Evolutionary conservation across 2,797 vertebrate species (phyloP).

Genomic region (Sebastes diaconus): DNA sequence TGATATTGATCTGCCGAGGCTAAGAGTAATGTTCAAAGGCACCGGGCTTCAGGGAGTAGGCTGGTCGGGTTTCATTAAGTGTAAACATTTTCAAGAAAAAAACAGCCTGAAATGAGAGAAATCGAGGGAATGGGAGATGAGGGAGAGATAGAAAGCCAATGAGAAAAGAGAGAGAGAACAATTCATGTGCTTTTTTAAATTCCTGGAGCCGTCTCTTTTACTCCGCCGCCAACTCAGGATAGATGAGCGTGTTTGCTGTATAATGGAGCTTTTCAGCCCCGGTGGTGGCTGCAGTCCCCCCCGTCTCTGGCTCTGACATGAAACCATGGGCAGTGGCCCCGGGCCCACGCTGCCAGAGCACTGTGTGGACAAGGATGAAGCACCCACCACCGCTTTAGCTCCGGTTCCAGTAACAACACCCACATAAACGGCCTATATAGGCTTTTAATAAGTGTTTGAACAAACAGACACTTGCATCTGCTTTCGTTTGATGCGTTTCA

Average conservation of each 20-base stretch:
- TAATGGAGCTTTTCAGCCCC: conserved; percentile 55
- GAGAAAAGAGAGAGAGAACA: conserved; percentile 35
- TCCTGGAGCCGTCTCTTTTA: conserved; percentile 51
- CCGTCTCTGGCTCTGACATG: conserved; percentile 63
- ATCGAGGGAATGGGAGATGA: conserved; percentile 35
- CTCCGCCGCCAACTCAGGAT: conserved; percentile 50
- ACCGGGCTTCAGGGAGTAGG: conserved; percentile 47
- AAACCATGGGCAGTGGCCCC: conserved; percentile 57
- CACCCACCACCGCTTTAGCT: conserved; percentile 32
- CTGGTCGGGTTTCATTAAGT: conserved; percentile 61
- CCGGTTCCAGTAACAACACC: conserved; percentile 57
- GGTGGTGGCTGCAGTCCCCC: conserved; percentile 41
- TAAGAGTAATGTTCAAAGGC: conserved; percentile 70
- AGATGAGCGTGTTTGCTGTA: conserved; percentile 50
- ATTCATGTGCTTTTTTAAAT: conserved; percentile 19
- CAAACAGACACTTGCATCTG: conserved; percentile 50
- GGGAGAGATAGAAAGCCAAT: conserved; percentile 24
- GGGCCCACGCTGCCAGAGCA: conserved; percentile 48
- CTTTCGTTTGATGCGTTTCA: conserved; percentile 60
- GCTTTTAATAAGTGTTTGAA: conserved; percentile 63
- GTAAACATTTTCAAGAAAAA: conserved; percentile 67
- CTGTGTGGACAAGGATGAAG: conserved; percentile 61
- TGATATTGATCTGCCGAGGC: conserved; percentile 72
- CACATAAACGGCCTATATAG: conserved; percentile 52
- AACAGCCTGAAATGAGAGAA: conserved; percentile 47